A percentile compares a stretch with the other conserved stretches of the same genome.
phyloP scores from a whole-genome alignment of 2,888 invertebrate genomes.

The Pandemis cinnamomeana region DNA sequence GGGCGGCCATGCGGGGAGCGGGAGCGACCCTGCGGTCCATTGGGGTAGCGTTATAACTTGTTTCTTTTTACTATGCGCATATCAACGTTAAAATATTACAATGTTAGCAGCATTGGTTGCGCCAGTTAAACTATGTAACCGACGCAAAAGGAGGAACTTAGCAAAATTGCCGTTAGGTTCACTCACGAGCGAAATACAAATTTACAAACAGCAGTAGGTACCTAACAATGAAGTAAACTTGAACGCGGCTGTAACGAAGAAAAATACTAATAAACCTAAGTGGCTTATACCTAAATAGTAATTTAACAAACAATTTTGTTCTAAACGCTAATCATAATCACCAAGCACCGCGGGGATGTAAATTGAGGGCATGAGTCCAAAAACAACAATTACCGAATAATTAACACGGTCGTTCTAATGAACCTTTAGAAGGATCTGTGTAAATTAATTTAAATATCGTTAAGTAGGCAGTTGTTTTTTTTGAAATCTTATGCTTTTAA shows the following conservation, averaged over 20 bases:
- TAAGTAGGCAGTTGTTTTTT: neutral
- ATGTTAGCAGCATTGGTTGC: too few species aligned
- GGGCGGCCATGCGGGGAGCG: constrained; percentile 26
- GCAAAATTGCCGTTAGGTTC: too few species aligned
- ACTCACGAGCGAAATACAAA: too few species aligned
- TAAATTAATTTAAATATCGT: neutral
- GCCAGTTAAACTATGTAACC: too few species aligned
- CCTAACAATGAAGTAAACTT: too few species aligned
- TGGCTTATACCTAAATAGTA: neutral
- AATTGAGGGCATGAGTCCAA: neutral
- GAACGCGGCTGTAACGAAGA: too few species aligned
- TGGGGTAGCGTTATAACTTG: constrained; percentile 28
- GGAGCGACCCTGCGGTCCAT: constrained; percentile 16
- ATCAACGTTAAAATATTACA: too few species aligned
- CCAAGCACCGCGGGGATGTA: neutral
- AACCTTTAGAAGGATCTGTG: neutral
- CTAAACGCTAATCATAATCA: neutral
- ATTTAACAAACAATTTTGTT: neutral
- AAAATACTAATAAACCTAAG: too few species aligned
- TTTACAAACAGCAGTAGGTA: neutral
- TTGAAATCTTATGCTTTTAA: too few species aligned
- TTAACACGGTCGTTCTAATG: neutral
- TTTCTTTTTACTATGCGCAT: too few species aligned
- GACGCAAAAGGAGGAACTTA: too few species aligned
- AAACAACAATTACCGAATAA: neutral